These are phyloP conservation scores for Marisa cornuarietis DNA, from an alignment of 1,140 invertebrate genomes.

Conservation along the genomic window DNA sequence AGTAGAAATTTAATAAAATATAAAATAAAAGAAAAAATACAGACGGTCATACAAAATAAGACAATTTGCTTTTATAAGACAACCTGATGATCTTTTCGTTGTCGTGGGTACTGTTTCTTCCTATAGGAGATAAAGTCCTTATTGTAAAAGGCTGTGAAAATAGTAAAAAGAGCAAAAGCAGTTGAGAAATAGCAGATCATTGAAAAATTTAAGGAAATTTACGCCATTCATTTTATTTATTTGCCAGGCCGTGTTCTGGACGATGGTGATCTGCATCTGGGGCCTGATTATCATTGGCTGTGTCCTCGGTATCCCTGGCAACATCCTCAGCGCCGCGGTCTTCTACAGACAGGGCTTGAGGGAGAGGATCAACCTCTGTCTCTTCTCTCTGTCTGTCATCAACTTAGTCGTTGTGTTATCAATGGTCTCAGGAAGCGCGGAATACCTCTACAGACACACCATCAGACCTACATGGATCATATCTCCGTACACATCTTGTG, in stretches of 20 bases:
- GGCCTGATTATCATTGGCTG: not conserved
- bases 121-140: no score
- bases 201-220: no score
- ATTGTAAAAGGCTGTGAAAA: no score
- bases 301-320: conserved; percentile 3
- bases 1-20: no score
- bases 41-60: no score
- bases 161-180: no score
- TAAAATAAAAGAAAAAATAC: no score
- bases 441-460: not conserved
- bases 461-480: not conserved
- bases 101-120: no score
- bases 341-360: not conserved
- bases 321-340: not conserved
- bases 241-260: not conserved
- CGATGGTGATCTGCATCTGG: not conserved
- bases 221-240: not conserved
- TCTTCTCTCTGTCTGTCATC: not conserved
- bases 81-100: no score
- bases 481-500: not conserved
- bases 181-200: no score
- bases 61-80: no score
- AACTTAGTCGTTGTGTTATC: not conserved
- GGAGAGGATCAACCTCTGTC: not conserved
- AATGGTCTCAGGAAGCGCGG: not conserved